Conservation (phyloP, 2,113 vertebrate species). For the Monopterus albus region DNA sequence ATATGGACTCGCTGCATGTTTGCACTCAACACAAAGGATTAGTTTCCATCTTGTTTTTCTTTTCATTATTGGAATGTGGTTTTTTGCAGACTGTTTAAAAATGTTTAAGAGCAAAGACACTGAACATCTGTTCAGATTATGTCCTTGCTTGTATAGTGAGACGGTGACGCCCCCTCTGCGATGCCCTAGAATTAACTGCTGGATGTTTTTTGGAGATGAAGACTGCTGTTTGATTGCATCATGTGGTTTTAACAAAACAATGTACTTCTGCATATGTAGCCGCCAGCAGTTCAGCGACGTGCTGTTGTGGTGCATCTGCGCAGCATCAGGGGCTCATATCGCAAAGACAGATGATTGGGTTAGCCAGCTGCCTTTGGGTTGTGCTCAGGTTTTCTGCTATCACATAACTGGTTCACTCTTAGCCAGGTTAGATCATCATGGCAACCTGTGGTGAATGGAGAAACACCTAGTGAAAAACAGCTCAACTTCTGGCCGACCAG, state of each 20-base stretch:
- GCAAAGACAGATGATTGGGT: not conserved
- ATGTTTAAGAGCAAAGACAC: not conserved
- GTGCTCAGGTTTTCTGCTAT: not conserved
- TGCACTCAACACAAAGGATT: not conserved
- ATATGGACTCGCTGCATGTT: conserved; percentile 14
- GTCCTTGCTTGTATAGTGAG: not conserved
- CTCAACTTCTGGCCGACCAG: no score
- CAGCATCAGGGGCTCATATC: not conserved
- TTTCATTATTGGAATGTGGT: conserved; percentile 4
- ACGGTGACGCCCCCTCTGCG: not conserved
- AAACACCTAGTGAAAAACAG: no score
- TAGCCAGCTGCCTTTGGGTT: not conserved
- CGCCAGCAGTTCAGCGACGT: conserved; percentile 34
- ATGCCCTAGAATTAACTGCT: conserved; percentile 22
- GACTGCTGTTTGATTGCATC: conserved; percentile 21
- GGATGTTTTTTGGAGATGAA: conserved; percentile 3
- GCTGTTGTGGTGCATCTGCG: conserved; percentile 18
- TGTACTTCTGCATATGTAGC: no score
- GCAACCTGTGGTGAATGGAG: not conserved
- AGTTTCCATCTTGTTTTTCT: not conserved
- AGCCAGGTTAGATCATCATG: not conserved
- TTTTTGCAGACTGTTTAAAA: conserved; percentile 5
- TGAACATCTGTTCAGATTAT: not conserved
- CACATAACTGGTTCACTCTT: not conserved
- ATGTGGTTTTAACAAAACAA: conserved; percentile 9